Evolutionary conservation across 2,797 vertebrate species (phyloP), one percentile per base, ranked within the genome.

Genomic region (Hypotaenidia philippensis): DNA sequence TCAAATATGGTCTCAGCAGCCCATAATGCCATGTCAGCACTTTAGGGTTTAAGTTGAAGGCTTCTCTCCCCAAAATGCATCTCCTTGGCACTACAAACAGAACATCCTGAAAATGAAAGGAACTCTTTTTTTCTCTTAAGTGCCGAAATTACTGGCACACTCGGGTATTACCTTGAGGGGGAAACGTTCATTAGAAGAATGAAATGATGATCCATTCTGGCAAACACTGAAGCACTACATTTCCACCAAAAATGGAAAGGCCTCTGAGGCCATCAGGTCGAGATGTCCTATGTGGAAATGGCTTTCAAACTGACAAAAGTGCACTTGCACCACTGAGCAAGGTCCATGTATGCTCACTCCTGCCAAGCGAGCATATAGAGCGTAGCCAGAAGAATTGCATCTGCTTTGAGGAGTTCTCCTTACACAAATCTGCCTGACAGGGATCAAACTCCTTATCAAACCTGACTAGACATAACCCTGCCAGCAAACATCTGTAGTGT

Each of bases 401-500:
- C 80, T 92, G 81, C 88, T 90, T 57, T 7, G 3, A 47, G 69
- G 78, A 49, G 53, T 84, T 86, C 64, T 95, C 69, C 60, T 74
- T 71, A 34, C 57, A 72, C 61, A 78, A 27, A 81, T 52, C 61
- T 84, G 94, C 86, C 71, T 79, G 74, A 70, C 90, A 77, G 81
- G 74, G 88, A 95, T 93, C 88, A 90, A 94, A 90, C 55, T 75
- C 72, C 65, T 55, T 72, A 59, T 87, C 94, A 87, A 91, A 93
- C 80, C 36, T 38, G 61, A 50, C 59, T 56, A 84, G 92, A 78
- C 70, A 26, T 1, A 49, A 41, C 50, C 55, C 87, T 93, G 65
- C 91, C 76, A 95, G 89, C 89, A 69, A 93, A 96, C 85, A 88
- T 91, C 95, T 93, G 94, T 68, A 89, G 83, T 56, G 22, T 57